Conservation (phyloP, 2,888 invertebrate genomes). For the Limnephilus marmoratus region DNA sequence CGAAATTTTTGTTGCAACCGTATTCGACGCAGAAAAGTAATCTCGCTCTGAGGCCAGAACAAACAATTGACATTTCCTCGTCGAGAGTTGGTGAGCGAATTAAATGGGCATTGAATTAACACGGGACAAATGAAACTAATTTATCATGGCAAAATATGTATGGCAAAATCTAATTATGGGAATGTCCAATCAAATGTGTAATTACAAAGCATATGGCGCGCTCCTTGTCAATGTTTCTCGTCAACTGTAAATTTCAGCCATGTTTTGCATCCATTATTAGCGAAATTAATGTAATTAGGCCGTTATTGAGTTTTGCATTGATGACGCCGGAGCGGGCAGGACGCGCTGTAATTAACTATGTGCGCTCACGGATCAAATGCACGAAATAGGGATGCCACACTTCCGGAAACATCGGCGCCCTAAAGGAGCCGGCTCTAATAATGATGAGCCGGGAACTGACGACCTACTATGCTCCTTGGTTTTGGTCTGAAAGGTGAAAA, state of each 20-base stretch:
- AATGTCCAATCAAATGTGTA: constrained; percentile 13
- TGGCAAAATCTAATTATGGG: background rate
- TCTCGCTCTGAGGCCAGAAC: background rate
- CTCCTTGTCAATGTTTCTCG: constrained; percentile 23
- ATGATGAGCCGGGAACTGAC: too few relatives aligned
- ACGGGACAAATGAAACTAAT: background rate
- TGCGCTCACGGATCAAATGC: constrained; percentile 30
- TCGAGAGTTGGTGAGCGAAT: background rate
- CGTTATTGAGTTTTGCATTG: constrained; percentile 31
- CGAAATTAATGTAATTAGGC: constrained; percentile 31
- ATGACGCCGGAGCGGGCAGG: background rate
- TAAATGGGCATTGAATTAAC: background rate
- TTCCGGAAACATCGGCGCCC: too few relatives aligned
- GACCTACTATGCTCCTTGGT: too few relatives aligned
- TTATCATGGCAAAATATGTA: background rate
- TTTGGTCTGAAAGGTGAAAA: too few relatives aligned
- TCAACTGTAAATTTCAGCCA: constrained; percentile 24
- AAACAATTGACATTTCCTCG: background rate
- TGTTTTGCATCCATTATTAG: constrained; percentile 21
- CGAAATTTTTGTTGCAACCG: background rate
- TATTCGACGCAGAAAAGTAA: background rate
- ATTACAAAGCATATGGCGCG: constrained; percentile 17
- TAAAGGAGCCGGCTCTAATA: too few relatives aligned
- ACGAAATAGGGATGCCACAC: background rate
- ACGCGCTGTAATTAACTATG: constrained; percentile 20